Conservation (phyloP, 2,888 invertebrate species). For the Amphipoea oculea region DNA sequence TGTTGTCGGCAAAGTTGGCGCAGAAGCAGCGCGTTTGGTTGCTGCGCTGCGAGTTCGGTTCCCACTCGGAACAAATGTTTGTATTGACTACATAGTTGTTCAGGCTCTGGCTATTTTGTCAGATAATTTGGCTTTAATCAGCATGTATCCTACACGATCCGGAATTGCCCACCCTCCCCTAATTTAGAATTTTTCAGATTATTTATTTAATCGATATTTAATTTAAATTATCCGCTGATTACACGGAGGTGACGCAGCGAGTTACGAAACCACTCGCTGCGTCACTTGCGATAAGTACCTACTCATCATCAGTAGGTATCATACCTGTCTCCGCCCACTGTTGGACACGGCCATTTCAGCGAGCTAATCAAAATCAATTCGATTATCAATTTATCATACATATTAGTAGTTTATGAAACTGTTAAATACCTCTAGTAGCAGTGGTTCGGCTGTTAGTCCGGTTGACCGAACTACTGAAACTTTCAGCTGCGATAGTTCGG, state of each 20-base stretch:
- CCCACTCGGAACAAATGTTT: not conserved
- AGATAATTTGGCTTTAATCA: not conserved
- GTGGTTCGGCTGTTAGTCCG: too few species aligned
- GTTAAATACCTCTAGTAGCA: too few species aligned
- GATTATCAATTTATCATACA: too few species aligned
- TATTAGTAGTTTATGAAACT: too few species aligned
- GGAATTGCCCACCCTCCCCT: not conserved
- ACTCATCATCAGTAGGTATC: not conserved
- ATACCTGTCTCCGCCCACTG: too few species aligned
- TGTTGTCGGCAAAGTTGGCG: not conserved
- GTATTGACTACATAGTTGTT: not conserved
- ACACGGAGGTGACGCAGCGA: not conserved
- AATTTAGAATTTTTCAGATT: not conserved
- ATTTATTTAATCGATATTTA: slow-evolving; percentile 7
- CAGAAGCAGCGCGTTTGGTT: not conserved
- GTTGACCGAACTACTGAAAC: too few species aligned
- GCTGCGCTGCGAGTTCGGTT: not conserved
- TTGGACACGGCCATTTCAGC: not conserved
- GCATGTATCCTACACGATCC: not conserved
- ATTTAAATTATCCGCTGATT: slow-evolving; percentile 22
- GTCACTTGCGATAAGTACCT: not conserved
- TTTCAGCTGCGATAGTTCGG: not conserved
- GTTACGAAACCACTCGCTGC: too few species aligned
- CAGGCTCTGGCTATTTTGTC: not conserved
- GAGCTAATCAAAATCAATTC: too few species aligned